Conservation (phyloP, 1,140 invertebrate genomes). For the Ips nitidus region DNA sequence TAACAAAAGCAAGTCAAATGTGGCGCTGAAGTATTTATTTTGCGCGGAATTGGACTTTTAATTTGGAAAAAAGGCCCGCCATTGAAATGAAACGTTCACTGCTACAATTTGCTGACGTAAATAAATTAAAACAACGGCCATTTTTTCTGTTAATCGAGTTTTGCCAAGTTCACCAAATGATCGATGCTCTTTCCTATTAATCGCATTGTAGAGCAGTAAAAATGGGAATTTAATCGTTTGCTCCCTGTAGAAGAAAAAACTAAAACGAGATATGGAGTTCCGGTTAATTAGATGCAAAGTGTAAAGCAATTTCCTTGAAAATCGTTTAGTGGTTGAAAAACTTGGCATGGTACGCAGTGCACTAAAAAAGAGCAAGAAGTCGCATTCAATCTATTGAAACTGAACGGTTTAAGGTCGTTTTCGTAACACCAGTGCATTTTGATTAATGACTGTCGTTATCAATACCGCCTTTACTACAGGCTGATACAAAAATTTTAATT, state of each 20-base stretch:
- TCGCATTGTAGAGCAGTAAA: no score
- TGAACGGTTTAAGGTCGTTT: conserved; percentile 3
- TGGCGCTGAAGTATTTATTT: neutral
- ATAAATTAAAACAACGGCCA: neutral
- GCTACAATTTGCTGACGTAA: neutral
- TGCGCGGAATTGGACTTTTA: conserved; percentile 2
- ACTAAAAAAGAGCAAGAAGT: neutral
- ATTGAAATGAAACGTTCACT: conserved; percentile 3
- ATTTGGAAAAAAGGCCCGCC: neutral
- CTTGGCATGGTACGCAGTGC: neutral
- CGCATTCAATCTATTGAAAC: conserved; percentile 5
- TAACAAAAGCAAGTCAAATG: conserved; percentile 3
- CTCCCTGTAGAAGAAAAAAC: no score
- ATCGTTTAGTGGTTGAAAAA: no score
- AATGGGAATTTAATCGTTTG: no score
- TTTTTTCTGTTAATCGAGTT: neutral
- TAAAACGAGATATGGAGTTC: no score
- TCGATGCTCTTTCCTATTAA: no score
- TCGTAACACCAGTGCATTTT: neutral
- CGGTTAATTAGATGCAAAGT: no score
- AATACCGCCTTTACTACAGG: neutral
- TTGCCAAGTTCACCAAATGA: no score
- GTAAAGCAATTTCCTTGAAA: no score
- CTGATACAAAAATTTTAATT: neutral
- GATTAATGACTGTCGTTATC: neutral